Base-by-base conservation (phyloP, 2,113 vertebrate species). In the Thamnophis sirtalis region DNA sequence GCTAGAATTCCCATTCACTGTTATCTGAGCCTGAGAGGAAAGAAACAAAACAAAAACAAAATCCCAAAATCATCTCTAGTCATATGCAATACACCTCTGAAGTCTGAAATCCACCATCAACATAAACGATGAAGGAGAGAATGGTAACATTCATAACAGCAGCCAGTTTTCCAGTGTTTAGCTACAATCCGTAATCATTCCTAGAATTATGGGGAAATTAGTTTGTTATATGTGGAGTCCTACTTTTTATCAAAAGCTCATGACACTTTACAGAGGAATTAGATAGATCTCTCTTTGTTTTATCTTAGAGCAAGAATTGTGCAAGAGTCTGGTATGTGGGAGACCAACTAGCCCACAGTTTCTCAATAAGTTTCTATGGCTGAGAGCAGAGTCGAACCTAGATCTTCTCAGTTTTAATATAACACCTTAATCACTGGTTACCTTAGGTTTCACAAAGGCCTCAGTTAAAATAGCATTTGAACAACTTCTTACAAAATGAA, bases 1-100 rank as follows among this genome's bases (percentile, higher is more conserved):
- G 85, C 97, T 97, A 86, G 97, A 93, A 93, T 97, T 98, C 94
- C 99, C 99, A 95, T 99, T 99, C 97, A 99, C 98, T 56, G 98
- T 98, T 94, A 99, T 96, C 97, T 98, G 98, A 97, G 98, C 98
- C 99, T 99, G 96, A 48, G 94, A 92, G 96, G n/a, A 49, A 86
- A 85, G 84, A 60, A 43, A 85, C 4, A 38, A 56, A 56, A 91
- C 43, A 84, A 56, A 89, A 60, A 95, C 96, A 97, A 80, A 80
- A 80, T 80, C 73, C 50, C 97, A 95, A 97, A 80, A 89, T 95
- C 96, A 92, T 49, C 95, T 92, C 56, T 87, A 10, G 91, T 96
- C 97, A 96, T 96, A 94, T 24, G 33, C 73, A 80, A 21, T 43
- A 8, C 95, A 94, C 88, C 91, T 95, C 88, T 88, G 93, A 90